Evolutionary conservation across 2,888 invertebrate genomes (phyloP), one percentile per base, ranked within the genome.

Genomic region (Nomada flava): DNA sequence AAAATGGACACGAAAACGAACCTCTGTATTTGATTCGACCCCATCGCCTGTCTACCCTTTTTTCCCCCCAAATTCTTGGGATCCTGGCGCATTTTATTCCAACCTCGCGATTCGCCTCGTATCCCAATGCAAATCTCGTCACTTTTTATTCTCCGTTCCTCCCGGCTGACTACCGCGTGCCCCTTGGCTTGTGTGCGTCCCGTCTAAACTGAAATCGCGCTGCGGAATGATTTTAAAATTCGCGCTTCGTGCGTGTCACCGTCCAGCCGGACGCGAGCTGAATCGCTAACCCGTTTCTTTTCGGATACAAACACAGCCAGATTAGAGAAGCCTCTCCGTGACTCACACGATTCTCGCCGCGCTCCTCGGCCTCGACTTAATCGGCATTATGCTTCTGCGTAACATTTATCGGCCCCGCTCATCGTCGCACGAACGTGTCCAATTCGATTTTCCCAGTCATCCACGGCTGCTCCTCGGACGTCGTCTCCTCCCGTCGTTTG

Each of bases 41-140:
- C n/a, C 15, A 15, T 47, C 2, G 11, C 1, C 29, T 15, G 9
- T 36, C 29, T 29, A n/a, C 2, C 44, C 13, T 47, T 20, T 52
- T n/a, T 10, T 15, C 20, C 52, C n/a, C 42, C 10, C 3, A 18
- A 23, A 9, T 29, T 57, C 47, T 63, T 36, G 23, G 47, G 47
- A 23, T 50, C 55, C 63, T 57, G 59, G 63, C 62, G 44, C 63
- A 44, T 65, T 75, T 36, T 74, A 67, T 78, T 73, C 69, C 64
- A 42, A 7, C 59, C 29, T 64, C 57, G 53, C 55, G 76, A 82
- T 64, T 82, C 76, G 65, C 74, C 62, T 79, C 64, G 73, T 73
- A 71, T 79, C 86, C 76, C 7, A 65, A 84, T 77, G 84, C 72
- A 79, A 86, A 84, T 82, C 67, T 69, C 64, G 73, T 84, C 84